Evolutionary conservation across 2,888 invertebrate species (phyloP), one percentile per base, ranked within the genome.

Genomic region (Polydesmus complanatus): DNA sequence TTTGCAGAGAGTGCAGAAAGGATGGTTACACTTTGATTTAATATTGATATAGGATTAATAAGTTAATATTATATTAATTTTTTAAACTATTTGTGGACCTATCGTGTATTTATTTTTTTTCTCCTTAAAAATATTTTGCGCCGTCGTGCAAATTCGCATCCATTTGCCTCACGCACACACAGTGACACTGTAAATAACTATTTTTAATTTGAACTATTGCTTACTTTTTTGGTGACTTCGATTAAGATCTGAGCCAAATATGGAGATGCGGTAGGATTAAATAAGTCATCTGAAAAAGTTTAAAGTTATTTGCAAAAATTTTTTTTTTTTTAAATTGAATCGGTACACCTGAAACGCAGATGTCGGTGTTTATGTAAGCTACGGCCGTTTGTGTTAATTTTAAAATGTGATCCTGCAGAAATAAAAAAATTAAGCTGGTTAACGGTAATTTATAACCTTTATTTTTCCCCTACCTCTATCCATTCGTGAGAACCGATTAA

Each of bases 401-500:
- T 11, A 37, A 23, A 21, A 63, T 26, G 53, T 66, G 54, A 26
- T 65, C 63, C 61, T 58, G 51, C 3, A 25, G 26, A 57, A 57
- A 56, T 26, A 22, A 1, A 5, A 19, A 18, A 53, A 53, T 22
- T 53, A 1, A 25, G 1, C 3, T 2, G 2, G 19, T 53, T 23
- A 53, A 53, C 2, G 23, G 22, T 53, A 23, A 3, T 25, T 54
- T 54, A 18, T 23, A 25, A 27, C 18, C 3, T 25, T 19, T 26
- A 54, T 3, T 5, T 11, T 5, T 22, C 18, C 2, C 14, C 14
- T 37, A 76, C 19, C 75, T 65, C 65, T 8, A 66, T 74, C 71
- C 75, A 78, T 66, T 78, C 78, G 1, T 72, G 73, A 1, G 78
- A 78, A 1, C 78, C 78, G 27, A 78, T 69, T 1, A 78, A 65